Evolutionary conservation across 2,888 invertebrate species (phyloP).

Genomic region (Drosophila greeni): DNA sequence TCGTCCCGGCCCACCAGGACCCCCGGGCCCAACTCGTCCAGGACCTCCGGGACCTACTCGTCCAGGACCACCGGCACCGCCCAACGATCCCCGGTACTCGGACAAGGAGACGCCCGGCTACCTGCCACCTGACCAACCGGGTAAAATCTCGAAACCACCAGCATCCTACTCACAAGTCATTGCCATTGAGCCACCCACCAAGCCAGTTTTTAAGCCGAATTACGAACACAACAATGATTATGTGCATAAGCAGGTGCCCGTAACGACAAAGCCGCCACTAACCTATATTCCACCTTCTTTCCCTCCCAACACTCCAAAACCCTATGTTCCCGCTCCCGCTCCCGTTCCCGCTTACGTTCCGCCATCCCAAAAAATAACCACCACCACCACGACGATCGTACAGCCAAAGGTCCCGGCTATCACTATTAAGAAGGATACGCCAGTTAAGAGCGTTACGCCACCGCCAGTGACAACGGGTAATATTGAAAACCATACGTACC

Average conservation of each 20-base stretch:
- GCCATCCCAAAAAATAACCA: slow-evolving; percentile 48
- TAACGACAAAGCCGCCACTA: slow-evolving; percentile 66
- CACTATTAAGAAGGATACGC: slow-evolving; percentile 71
- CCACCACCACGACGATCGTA: slow-evolving; percentile 42
- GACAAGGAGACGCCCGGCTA: slow-evolving; percentile 74
- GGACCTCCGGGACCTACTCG: slow-evolving; percentile 48
- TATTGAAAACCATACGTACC: slow-evolving; percentile 66
- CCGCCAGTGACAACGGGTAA: slow-evolving; percentile 66
- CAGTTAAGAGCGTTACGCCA: slow-evolving; percentile 64
- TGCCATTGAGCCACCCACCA: slow-evolving; percentile 57
- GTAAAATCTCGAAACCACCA: slow-evolving; percentile 76
- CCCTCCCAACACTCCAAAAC: slow-evolving; percentile 56
- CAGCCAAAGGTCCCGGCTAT: slow-evolving; percentile 71
- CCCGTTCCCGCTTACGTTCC: slow-evolving; percentile 58
- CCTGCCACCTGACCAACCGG: slow-evolving; percentile 80
- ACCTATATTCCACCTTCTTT: slow-evolving; percentile 76
- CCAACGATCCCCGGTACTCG: slow-evolving; percentile 72
- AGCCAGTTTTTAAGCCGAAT: slow-evolving; percentile 66
- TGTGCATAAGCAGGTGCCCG: slow-evolving; percentile 64
- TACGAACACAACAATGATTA: slow-evolving; percentile 66
- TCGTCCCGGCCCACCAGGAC: slow-evolving; percentile 46
- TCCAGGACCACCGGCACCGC: slow-evolving; percentile 49
- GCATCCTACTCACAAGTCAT: slow-evolving; percentile 63
- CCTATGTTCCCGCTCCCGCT: slow-evolving; percentile 66
- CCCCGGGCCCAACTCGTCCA: slow-evolving; percentile 31